A percentile compares a stretch with the other conserved stretches of the same genome.
phyloP scores from a whole-genome alignment of 2,797 vertebrate genomes.

The Sebastes aleutianus region DNA sequence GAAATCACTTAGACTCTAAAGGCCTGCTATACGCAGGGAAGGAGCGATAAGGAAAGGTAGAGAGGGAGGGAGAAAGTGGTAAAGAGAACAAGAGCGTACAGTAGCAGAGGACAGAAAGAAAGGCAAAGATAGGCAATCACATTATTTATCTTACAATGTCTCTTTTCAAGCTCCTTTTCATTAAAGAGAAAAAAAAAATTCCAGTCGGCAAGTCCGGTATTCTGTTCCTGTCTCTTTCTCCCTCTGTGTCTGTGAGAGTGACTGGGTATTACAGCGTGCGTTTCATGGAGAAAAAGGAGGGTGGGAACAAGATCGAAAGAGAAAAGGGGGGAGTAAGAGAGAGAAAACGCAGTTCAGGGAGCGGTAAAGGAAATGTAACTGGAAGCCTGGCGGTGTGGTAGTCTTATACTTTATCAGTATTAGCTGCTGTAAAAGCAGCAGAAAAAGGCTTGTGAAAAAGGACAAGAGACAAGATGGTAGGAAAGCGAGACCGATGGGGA shows the following conservation, averaged over 20 bases:
- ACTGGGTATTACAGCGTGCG: slow-evolving; percentile 85
- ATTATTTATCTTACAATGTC: slow-evolving; percentile 70
- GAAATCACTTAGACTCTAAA: slow-evolving; percentile 74
- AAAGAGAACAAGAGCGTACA: slow-evolving; percentile 38
- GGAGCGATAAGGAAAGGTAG: slow-evolving; percentile 60
- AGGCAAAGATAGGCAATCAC: slow-evolving; percentile 58
- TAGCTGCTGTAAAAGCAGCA: slow-evolving; percentile 51
- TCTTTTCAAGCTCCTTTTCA: slow-evolving; percentile 71
- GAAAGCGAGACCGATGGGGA: slow-evolving; percentile 66
- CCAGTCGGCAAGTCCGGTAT: slow-evolving; percentile 79
- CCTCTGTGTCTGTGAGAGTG: slow-evolving; percentile 83
- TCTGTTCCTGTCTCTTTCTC: slow-evolving; percentile 73
- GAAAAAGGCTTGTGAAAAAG: slow-evolving; percentile 39
- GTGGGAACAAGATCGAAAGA: slow-evolving; percentile 69
- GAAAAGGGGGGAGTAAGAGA: slow-evolving; percentile 60
- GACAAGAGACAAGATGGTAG: slow-evolving; percentile 64
- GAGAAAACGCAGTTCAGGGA: slow-evolving; percentile 53
- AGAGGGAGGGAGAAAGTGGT: slow-evolving; percentile 49
- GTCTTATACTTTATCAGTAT: slow-evolving; percentile 65
- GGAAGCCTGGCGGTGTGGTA: slow-evolving; percentile 52
- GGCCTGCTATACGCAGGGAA: slow-evolving; percentile 63
- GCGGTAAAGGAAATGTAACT: slow-evolving; percentile 69
- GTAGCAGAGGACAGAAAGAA: slow-evolving; percentile 32
- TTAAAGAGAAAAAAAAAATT: slow-evolving; percentile 62
- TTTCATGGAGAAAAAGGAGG: slow-evolving; percentile 71